Percentiles rank a stretch among this genome's conserved stretches.
Conservation (phyloP, 2,797 vertebrate species). For the Lophius americanus region DNA sequence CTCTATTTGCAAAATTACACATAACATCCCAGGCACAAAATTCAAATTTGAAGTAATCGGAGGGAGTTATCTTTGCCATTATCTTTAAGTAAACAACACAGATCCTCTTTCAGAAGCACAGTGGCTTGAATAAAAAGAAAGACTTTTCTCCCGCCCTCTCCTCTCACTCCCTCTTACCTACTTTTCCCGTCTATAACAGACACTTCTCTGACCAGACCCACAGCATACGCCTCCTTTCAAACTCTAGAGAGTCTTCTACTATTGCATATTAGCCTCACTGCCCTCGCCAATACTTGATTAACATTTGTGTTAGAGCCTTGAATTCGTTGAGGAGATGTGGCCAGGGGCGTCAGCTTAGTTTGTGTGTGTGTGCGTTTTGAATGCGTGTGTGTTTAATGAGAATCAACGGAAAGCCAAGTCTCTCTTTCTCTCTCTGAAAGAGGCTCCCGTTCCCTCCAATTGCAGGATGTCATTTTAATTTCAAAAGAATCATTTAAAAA, state of each 20-base stretch:
- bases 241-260: constrained; percentile 78
- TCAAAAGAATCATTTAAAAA: constrained; percentile 89
- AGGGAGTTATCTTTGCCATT: neutral
- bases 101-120: constrained; percentile 12
- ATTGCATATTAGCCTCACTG: constrained; percentile 81
- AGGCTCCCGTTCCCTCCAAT: constrained; percentile 77
- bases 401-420: constrained; percentile 83
- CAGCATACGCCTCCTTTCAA: constrained; percentile 84
- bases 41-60: neutral
- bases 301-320: constrained; percentile 79
- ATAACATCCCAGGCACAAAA: no score
- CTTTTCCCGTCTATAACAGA: constrained; percentile 66
- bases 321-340: constrained; percentile 76
- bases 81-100: neutral
- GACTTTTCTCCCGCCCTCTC: constrained; percentile 43
- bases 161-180: constrained; percentile 62
- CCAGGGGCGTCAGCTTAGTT: constrained; percentile 76
- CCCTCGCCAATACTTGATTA: constrained; percentile 82
- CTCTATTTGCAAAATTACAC: no score
- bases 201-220: constrained; percentile 76
- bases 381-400: constrained; percentile 59
- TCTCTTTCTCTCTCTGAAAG: constrained; percentile 73
- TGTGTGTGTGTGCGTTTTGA: constrained; percentile 33
- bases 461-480: constrained; percentile 82
- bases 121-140: constrained; percentile 38